Percentiles rank a stretch among this genome's conserved stretches.
Conservation (phyloP, 2,888 invertebrate species). For the Strigamia crassipes region DNA sequence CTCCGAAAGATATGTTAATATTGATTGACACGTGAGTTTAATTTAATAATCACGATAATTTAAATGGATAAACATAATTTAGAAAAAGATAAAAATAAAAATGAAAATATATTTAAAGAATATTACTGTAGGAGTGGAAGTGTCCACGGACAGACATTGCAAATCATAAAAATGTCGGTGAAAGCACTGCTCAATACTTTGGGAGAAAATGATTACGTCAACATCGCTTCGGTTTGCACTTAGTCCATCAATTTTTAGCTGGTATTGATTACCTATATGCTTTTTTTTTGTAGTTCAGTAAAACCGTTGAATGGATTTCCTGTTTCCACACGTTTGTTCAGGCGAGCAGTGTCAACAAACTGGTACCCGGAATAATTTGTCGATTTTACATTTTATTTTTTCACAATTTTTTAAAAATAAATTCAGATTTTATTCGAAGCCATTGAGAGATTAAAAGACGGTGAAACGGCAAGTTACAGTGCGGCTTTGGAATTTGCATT, state of each 20-base stretch:
- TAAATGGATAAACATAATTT: neutral
- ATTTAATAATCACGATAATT: neutral
- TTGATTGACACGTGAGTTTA: conserved; percentile 61
- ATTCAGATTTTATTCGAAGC: conserved; percentile 56
- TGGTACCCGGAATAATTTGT: conserved; percentile 56
- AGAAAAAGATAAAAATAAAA: conserved; percentile 56
- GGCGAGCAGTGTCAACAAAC: conserved; percentile 61
- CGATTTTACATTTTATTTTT: no score
- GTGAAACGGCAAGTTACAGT: conserved; percentile 59
- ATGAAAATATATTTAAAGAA: neutral
- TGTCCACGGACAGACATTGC: conserved; percentile 62
- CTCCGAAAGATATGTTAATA: conserved; percentile 63
- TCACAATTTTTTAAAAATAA: neutral
- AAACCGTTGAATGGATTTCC: conserved; percentile 56
- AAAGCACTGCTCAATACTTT: conserved; percentile 62
- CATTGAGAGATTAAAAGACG: conserved; percentile 58
- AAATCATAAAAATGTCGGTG: conserved; percentile 62
- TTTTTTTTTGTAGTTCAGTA: conserved; percentile 56
- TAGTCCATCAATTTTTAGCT: neutral
- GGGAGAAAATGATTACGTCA: conserved; percentile 63
- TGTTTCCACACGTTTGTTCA: conserved; percentile 61
- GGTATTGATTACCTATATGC: neutral
- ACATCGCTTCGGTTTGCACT: conserved; percentile 59
- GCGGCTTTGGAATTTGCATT: conserved; percentile 61
- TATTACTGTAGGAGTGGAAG: conserved; percentile 60